Conservation (phyloP, 1,140 invertebrate genomes). For the Drosophila kurseongensis region DNA sequence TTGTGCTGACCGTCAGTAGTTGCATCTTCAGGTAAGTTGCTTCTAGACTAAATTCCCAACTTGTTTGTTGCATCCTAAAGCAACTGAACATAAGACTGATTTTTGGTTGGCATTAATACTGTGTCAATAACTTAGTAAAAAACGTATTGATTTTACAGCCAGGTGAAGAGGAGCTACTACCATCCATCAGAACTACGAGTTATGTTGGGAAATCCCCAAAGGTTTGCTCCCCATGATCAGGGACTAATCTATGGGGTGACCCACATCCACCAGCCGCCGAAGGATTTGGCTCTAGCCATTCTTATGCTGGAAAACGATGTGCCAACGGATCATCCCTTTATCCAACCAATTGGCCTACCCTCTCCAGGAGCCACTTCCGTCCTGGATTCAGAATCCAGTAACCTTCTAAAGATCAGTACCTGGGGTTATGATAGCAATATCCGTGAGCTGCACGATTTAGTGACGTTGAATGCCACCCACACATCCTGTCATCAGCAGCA, state of each 20-base stretch:
- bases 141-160: constrained; percentile 17
- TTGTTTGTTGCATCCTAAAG: too few species aligned
- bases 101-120: too few species aligned
- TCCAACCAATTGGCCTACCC: constrained; percentile 55
- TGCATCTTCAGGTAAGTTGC: constrained; percentile 79
- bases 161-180: constrained; percentile 28
- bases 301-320: constrained; percentile 74
- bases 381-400: background rate
- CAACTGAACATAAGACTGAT: too few species aligned
- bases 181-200: constrained; percentile 78
- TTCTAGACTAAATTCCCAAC: background rate
- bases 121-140: too few species aligned
- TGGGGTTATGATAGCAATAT: constrained; percentile 45
- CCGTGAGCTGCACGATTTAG: constrained; percentile 51
- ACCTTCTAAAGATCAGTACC: constrained; percentile 32
- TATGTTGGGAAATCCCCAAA: constrained; percentile 57
- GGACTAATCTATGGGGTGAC: constrained; percentile 60
- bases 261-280: constrained; percentile 60
- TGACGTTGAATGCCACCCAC: constrained; percentile 32
- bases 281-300: constrained; percentile 63
- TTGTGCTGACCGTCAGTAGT: constrained; percentile 85
- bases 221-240: constrained; percentile 58
- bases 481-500: constrained; percentile 18
- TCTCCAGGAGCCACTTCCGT: background rate
- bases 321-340: constrained; percentile 34